Evolutionary conservation across 2,113 vertebrate species (phyloP).

Genomic region (Nipponia nippon): DNA sequence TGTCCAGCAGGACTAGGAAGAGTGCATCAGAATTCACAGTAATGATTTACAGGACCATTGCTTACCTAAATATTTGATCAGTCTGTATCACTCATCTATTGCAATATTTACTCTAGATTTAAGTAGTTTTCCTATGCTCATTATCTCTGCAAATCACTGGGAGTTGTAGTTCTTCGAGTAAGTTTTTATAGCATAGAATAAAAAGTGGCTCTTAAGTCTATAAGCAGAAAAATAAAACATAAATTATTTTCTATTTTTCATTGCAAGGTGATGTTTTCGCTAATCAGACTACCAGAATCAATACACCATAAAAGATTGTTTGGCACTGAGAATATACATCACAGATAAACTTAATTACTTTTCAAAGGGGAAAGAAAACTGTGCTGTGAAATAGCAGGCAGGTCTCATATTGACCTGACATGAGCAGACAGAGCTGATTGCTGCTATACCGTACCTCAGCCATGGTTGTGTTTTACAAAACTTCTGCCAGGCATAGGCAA

Average conservation of each 20-base stretch:
- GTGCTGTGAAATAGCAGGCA: neutral
- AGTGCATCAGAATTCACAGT: slow-evolving; percentile 29
- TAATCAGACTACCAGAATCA: neutral
- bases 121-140: slow-evolving; percentile 11
- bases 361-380: slow-evolving; percentile 1
- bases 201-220: neutral
- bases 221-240: neutral
- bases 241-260: slow-evolving; percentile 12
- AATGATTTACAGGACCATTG: slow-evolving; percentile 30
- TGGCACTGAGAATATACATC: neutral
- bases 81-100: slow-evolving; percentile 27
- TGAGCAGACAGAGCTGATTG: neutral
- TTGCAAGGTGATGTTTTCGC: neutral
- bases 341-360: slow-evolving; percentile 6
- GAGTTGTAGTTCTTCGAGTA: slow-evolving; percentile 4
- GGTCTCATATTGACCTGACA: neutral
- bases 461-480: neutral
- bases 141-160: neutral
- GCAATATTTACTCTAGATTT: slow-evolving; percentile 47
- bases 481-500: neutral
- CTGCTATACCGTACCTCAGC: neutral
- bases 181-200: neutral
- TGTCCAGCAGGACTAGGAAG: slow-evolving; percentile 5
- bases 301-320: neutral
- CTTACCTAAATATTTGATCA: slow-evolving; percentile 52